phyloP scores from a whole-genome alignment of 2,113 vertebrate genomes.

The Silurus meridionalis region DNA sequence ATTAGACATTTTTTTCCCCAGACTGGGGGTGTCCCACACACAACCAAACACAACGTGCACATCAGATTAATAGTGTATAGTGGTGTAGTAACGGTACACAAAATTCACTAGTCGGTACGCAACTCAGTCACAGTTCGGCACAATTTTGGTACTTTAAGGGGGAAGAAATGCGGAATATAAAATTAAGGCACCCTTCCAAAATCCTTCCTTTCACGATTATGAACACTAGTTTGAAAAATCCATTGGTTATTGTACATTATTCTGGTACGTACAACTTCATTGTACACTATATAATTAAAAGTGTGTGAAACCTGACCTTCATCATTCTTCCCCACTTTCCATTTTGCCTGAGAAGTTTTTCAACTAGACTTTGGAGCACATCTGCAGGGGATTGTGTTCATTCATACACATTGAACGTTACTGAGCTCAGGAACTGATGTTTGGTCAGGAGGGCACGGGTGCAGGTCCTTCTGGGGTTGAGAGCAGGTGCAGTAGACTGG shows the following conservation, averaged over 20 bases:
- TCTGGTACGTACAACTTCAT: background rate
- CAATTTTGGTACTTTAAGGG: too few species aligned
- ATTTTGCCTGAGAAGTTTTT: background rate
- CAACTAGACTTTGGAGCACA: background rate
- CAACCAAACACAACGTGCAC: too few species aligned
- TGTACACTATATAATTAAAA: background rate
- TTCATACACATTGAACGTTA: background rate
- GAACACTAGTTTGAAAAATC: background rate
- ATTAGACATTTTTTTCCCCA: background rate
- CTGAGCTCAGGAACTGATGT: background rate
- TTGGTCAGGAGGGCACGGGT: background rate
- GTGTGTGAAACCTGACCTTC: background rate
- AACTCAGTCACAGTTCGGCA: too few species aligned
- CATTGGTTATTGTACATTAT: background rate
- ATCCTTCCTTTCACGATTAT: too few species aligned
- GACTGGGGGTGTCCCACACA: too few species aligned
- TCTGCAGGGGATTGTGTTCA: background rate
- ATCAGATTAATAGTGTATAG: too few species aligned
- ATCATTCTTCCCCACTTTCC: background rate
- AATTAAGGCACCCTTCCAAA: too few species aligned
- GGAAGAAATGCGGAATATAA: too few species aligned
- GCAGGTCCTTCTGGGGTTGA: background rate
- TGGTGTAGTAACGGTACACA: too few species aligned
- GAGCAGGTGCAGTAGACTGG: background rate
- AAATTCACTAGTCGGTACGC: too few species aligned